Base-by-base conservation (phyloP, 2,113 vertebrate species). In the Hippocampus comes region DNA sequence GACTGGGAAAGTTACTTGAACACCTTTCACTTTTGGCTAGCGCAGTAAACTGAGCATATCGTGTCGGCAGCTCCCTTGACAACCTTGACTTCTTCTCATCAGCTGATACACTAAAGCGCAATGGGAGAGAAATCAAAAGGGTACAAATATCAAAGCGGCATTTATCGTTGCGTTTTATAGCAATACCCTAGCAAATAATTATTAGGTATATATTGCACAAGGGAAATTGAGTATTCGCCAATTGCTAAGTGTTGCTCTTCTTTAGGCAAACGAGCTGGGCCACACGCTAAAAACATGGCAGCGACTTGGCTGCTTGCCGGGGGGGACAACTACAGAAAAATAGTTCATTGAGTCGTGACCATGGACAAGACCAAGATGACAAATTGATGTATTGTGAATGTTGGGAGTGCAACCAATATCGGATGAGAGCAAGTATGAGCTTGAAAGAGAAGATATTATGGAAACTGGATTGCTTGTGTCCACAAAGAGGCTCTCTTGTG, bases 41-140 rank as follows among this genome's bases (percentile, higher is more conserved):
- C 63, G 57, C 67, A 14, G 73, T 68, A 41, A 63, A 43, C 53
- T n/a, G 67, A 77, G 74, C 70, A 41, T 14, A n/a, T 49, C 17
- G 46, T 21, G 23, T 49, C 48, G 14, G 67, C 21, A 70, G 46
- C 60, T 63, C 60, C 60, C 30, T 63, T 12, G 55, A 57, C 21
- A 23, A n/a, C 55, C n/a, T 57, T 17, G 18, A 21, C 12, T 48
- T 66, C 23, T 18, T 23, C 4, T 27, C 43, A 66, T 66, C 60
- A 21, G 18, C 5, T n/a, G 53, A 59, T 59, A 0, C 14, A 51
- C 6, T 18, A 46, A 10, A 14, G 10, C 43, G 14, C 43, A 46
- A 46, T 46, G 43, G 43, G 14, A 65, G n/a, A 59, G 11, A 23
- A 56, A 56, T 56, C 34, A 38, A 38, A n/a, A 38, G 27, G 15